These are phyloP conservation scores for Nothobranchius furzeri DNA, from an alignment of 2,113 vertebrate species.

Conservation along the genomic window DNA sequence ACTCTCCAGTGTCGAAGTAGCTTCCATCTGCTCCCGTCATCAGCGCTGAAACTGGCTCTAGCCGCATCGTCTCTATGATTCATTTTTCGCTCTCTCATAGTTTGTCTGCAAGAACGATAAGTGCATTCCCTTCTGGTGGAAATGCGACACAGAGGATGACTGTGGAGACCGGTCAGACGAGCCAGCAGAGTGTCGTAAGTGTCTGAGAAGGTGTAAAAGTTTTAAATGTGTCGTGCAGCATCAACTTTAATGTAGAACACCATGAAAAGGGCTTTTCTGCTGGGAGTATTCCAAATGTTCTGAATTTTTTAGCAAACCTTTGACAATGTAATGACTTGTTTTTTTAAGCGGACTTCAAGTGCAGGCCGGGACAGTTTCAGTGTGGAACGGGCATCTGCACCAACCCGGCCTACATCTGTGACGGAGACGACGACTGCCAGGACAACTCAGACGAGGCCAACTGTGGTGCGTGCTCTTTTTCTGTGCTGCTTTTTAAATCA, in stretches of 20 bases:
- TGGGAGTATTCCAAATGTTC: neutral
- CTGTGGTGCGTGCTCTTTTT: constrained; percentile 80
- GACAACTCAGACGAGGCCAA: constrained; percentile 96
- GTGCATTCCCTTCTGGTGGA: constrained; percentile 99
- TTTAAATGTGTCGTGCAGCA: no score
- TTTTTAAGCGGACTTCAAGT: constrained; percentile 90
- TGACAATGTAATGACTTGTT: neutral
- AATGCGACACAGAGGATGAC: constrained; percentile 97
- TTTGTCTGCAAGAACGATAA: constrained; percentile 99
- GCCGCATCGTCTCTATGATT: constrained; percentile 4
- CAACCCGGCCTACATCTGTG: constrained; percentile 98
- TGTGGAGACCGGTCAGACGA: constrained; percentile 95
- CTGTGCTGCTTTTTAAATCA: no score
- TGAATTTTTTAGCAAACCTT: neutral
- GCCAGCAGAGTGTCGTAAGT: constrained; percentile 94
- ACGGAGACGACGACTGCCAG: constrained; percentile 97
- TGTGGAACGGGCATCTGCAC: constrained; percentile 97
- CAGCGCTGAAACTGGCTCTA: no score
- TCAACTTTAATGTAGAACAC: no score
- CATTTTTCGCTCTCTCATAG: constrained; percentile 61
- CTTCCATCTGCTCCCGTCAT: no score
- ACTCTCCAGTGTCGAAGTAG: no score
- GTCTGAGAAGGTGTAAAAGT: neutral
- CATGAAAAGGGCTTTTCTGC: neutral
- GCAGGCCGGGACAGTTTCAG: constrained; percentile 95